Conservation (phyloP, 2,797 vertebrate species). For the Tadarida brasiliensis region DNA sequence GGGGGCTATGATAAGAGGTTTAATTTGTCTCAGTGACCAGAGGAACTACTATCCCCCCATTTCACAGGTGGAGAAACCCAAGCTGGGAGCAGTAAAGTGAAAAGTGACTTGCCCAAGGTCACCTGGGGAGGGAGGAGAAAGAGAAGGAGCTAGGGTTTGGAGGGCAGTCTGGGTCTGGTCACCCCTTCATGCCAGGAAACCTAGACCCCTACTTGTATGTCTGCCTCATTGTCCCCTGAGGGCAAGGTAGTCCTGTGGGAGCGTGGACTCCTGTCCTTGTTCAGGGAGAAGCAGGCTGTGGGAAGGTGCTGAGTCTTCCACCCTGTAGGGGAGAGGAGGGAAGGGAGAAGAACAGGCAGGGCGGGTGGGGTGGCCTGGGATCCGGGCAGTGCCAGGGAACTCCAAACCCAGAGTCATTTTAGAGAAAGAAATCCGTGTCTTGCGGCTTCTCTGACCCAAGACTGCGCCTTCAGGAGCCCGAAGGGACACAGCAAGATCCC, state of each 20-base stretch:
- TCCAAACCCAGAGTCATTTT: slow-evolving; percentile 14
- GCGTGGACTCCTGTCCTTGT: neutral
- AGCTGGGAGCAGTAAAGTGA: neutral
- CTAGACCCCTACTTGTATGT: neutral
- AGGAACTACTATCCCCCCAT: neutral
- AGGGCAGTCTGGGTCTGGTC: neutral
- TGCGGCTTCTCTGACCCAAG: neutral
- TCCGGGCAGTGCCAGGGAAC: neutral
- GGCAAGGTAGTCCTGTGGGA: neutral
- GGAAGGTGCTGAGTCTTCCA: too few relatives aligned
- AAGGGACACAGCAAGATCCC: neutral
- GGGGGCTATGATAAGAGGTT: neutral
- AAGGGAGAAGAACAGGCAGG: neutral
- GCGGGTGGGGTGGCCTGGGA: accelerated
- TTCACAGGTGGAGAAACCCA: slow-evolving; percentile 8
- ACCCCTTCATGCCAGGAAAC: neutral
- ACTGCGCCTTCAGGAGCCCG: neutral
- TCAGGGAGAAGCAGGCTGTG: neutral
- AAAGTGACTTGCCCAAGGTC: neutral
- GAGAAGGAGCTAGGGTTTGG: neutral
- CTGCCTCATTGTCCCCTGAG: neutral
- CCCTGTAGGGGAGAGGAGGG: neutral
- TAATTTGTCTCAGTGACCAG: neutral
- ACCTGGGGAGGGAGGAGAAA: neutral
- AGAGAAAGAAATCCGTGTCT: neutral